These are phyloP conservation scores for Dolomedes plantarius DNA, from an alignment of 2,888 invertebrate genomes.

Conservation along the genomic window DNA sequence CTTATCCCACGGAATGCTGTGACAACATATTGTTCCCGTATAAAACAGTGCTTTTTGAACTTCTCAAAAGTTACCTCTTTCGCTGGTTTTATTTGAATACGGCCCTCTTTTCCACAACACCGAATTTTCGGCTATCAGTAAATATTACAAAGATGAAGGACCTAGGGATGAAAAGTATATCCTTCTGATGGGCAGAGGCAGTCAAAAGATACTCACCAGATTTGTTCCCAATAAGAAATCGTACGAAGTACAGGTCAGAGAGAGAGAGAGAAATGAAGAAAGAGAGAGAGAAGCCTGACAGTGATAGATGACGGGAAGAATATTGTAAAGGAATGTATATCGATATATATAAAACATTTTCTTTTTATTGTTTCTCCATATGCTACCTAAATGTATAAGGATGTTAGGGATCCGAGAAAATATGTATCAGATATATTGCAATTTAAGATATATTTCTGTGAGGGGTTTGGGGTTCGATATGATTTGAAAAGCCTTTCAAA, in stretches of 20 bases:
- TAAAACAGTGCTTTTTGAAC: too few relatives aligned
- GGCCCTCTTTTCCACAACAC: background rate
- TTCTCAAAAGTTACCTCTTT: background rate
- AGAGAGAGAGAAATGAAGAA: too few relatives aligned
- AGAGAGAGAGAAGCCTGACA: constrained; percentile 45
- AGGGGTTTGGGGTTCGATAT: too few relatives aligned
- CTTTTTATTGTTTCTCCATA: constrained; percentile 20
- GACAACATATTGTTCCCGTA: too few relatives aligned
- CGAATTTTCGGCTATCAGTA: constrained; percentile 1
- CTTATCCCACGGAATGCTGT: too few relatives aligned
- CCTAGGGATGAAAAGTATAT: constrained; percentile 53
- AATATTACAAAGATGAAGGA: background rate
- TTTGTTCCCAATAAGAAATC: constrained; percentile 34
- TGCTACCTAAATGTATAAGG: background rate
- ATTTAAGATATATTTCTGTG: too few relatives aligned
- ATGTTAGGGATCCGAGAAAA: background rate
- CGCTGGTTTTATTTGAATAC: background rate
- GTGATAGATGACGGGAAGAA: constrained; percentile 58
- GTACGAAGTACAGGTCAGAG: constrained; percentile 48
- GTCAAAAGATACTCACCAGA: constrained; percentile 63
- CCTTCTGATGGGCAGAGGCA: constrained; percentile 59
- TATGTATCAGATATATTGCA: background rate
- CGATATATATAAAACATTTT: constrained; percentile 64
- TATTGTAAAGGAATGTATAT: constrained; percentile 60
- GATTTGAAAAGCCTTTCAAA: too few relatives aligned